A percentile compares a stretch with the other conserved stretches of the same genome.
Evolutionary conservation across 2,888 invertebrate species (phyloP).

Genomic region (Phengaris alcon): DNA sequence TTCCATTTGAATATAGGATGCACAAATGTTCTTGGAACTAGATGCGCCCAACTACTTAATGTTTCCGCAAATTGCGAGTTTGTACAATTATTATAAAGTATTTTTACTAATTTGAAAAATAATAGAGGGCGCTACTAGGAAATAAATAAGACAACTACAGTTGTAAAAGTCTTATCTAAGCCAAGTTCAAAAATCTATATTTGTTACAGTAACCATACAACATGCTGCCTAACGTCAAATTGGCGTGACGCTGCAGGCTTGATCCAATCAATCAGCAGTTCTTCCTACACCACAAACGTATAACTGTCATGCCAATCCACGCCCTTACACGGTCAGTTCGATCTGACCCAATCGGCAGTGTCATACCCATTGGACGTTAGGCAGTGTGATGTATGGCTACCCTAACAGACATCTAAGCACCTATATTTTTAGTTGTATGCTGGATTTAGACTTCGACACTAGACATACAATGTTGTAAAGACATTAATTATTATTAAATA

Average conservation of each 20-base stretch:
- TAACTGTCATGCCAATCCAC: too few relatives aligned
- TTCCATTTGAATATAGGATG: constrained; percentile 3
- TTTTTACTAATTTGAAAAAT: background rate
- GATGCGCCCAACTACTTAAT: background rate
- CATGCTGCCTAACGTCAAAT: too few relatives aligned
- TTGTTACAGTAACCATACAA: too few relatives aligned
- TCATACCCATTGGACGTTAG: too few relatives aligned
- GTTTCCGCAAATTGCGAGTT: background rate
- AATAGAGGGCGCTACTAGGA: background rate
- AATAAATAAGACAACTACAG: too few relatives aligned
- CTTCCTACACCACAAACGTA: too few relatives aligned
- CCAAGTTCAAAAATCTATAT: too few relatives aligned
- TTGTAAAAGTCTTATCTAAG: too few relatives aligned
- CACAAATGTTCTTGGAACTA: constrained; percentile 2
- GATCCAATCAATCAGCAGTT: too few relatives aligned
- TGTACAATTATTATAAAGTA: background rate
- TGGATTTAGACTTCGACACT: background rate
- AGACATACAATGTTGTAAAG: background rate
- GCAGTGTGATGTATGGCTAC: background rate
- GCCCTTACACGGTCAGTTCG: too few relatives aligned
- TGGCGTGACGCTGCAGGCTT: too few relatives aligned
- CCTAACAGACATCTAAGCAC: background rate
- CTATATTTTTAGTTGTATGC: background rate
- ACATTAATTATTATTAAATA: background rate
- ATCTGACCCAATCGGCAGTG: too few relatives aligned